Conservation (phyloP, 23 tunicate species). For the Corella eumyota region DNA sequence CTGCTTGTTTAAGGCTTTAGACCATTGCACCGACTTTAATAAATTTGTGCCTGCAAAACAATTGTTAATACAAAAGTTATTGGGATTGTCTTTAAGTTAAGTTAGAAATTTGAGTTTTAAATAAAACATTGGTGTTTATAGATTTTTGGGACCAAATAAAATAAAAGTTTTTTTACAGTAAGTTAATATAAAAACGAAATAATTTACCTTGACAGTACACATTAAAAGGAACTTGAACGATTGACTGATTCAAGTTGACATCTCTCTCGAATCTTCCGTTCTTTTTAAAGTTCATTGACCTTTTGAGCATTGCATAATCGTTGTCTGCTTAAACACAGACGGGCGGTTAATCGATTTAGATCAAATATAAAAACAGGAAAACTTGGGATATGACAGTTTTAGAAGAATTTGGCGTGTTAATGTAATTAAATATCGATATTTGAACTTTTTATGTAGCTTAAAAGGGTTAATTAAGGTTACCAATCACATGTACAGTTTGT, state of each 20-base stretch:
- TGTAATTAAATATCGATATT: no score
- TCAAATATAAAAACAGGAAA: no score
- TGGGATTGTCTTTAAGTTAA: no score
- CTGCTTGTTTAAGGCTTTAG: slow-evolving; percentile 41
- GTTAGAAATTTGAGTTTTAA: no score
- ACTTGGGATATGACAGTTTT: no score
- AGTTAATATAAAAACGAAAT: no score
- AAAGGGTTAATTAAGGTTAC: no score
- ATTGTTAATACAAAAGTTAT: no score
- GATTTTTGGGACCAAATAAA: not conserved
- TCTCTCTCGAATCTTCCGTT: slow-evolving; percentile 30
- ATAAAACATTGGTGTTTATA: no score
- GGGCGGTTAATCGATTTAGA: not conserved
- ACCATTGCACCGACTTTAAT: slow-evolving; percentile 40
- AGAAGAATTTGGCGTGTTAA: no score
- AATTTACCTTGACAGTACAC: slow-evolving; percentile 67
- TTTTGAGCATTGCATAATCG: slow-evolving; percentile 25
- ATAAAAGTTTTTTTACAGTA: not conserved
- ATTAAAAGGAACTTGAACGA: slow-evolving; percentile 84
- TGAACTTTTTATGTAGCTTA: no score
- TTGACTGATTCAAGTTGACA: slow-evolving; percentile 46
- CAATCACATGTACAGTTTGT: no score
- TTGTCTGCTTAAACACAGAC: slow-evolving; percentile 5
- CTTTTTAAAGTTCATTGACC: slow-evolving; percentile 10
- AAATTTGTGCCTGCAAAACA: slow-evolving; percentile 40